Percentiles rank a stretch among this genome's conserved stretches.
phyloP scores from a whole-genome alignment of 2,797 vertebrate species.

The Emys orbicularis region DNA sequence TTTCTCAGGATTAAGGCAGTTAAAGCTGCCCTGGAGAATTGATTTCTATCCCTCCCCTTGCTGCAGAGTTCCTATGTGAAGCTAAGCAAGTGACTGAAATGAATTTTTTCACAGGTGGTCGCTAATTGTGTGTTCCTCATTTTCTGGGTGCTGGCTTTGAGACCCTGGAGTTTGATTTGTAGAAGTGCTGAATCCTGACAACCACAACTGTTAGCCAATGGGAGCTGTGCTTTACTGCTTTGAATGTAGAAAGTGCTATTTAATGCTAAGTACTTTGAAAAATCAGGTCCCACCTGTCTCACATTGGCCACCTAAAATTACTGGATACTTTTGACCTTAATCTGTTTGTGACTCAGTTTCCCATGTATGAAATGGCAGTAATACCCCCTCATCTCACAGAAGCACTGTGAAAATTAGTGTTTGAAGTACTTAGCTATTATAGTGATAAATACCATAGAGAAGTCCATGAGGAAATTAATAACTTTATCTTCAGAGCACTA shows the following conservation, averaged over 20 bases:
- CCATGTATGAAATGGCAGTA: not conserved
- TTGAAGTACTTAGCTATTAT: not conserved
- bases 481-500: not conserved
- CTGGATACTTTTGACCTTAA: not conserved
- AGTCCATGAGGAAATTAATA: not conserved
- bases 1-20: not conserved
- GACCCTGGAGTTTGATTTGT: slow-evolving; percentile 32
- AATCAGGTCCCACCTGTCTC: not conserved
- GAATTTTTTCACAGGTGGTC: not conserved
- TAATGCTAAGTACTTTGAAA: not conserved
- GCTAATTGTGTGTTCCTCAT: not conserved
- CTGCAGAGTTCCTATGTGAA: not conserved
- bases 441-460: rapidly evolving
- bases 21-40: not conserved
- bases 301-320: not conserved
- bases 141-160: slow-evolving; percentile 19
- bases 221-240: not conserved
- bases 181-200: slow-evolving; percentile 12
- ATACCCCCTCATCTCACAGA: not conserved
- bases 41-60: not conserved
- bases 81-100: not conserved
- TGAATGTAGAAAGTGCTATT: slow-evolving; percentile 21
- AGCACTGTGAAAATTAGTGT: not conserved
- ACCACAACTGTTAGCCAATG: not conserved
- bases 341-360: not conserved